Percentiles rank a stretch among this genome's conserved stretches.
Evolutionary conservation across 2,888 invertebrate genomes (phyloP).

Genomic region (Oxystoma pomonae): DNA sequence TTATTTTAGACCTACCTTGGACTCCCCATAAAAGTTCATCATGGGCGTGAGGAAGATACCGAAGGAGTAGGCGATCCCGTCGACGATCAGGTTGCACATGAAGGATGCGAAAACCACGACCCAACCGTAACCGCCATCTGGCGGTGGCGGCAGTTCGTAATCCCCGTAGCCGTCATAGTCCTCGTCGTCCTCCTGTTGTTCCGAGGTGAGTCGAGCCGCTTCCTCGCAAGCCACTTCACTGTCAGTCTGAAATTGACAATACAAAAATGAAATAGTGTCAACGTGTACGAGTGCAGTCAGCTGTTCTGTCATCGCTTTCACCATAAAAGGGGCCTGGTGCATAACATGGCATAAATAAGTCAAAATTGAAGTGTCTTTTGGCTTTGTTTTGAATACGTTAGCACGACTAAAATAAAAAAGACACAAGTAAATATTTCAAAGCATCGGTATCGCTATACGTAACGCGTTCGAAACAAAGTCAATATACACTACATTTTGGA

Average conservation of each 20-base stretch:
- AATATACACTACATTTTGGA: too few relatives aligned
- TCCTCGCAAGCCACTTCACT: constrained; percentile 85
- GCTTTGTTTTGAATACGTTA: too few relatives aligned
- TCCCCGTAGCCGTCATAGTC: constrained; percentile 54
- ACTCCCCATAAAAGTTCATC: constrained; percentile 75
- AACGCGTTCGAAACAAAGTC: too few relatives aligned
- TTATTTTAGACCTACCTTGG: constrained; percentile 51
- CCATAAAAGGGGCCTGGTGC: too few relatives aligned
- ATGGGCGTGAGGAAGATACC: constrained; percentile 86
- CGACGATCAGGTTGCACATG: constrained; percentile 96
- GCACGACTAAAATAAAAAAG: too few relatives aligned
- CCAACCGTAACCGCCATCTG: constrained; percentile 91
- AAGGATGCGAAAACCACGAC: constrained; percentile 95
- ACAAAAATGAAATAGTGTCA: too few relatives aligned
- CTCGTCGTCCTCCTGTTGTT: constrained; percentile 59
- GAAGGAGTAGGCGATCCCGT: constrained; percentile 98
- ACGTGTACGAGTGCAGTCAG: too few relatives aligned
- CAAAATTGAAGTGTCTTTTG: too few relatives aligned
- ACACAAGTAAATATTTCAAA: too few relatives aligned
- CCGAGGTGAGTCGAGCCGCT: constrained; percentile 70
- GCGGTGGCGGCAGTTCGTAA: constrained; percentile 80
- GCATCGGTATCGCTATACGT: too few relatives aligned
- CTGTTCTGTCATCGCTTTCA: too few relatives aligned
- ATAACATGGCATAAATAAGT: too few relatives aligned
- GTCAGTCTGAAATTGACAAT: constrained; percentile 77